Evolutionary conservation across 2,888 invertebrate genomes (phyloP).

Genomic region (Aleiodes leptofemur): DNA sequence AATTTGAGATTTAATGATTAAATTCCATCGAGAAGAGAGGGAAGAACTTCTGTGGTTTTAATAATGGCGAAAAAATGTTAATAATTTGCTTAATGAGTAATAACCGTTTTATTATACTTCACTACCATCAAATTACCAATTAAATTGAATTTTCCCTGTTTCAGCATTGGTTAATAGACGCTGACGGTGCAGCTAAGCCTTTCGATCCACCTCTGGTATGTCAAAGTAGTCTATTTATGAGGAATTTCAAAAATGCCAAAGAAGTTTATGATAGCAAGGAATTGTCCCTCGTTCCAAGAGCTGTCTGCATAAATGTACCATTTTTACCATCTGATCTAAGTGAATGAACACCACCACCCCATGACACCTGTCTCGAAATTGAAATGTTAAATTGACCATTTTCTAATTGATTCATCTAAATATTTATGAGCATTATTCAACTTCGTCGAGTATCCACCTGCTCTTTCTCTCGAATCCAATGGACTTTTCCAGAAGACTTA

Average conservation of each 20-base stretch:
- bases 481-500: neutral
- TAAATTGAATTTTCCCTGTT: conserved; percentile 4
- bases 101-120: neutral
- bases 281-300: conserved; percentile 51
- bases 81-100: no score
- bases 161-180: conserved; percentile 55
- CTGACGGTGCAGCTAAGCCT: conserved; percentile 46
- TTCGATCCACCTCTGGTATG: conserved; percentile 47
- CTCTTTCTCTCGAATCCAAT: conserved; percentile 40
- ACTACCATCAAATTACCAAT: neutral
- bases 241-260: conserved; percentile 48
- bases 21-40: no score
- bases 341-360: neutral
- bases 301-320: conserved; percentile 61
- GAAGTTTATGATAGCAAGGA: conserved; percentile 54
- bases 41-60: neutral
- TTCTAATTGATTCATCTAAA: neutral
- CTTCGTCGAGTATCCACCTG: conserved; percentile 23
- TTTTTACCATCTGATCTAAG: conserved; percentile 37
- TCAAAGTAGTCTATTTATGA: conserved; percentile 51
- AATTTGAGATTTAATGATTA: no score
- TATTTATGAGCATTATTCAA: conserved; percentile 7
- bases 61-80: neutral
- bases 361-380: conserved; percentile 1
- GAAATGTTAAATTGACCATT: conserved; percentile 41